Evolutionary conservation across 2,888 invertebrate species (phyloP).

Genomic region (Ormyrus rosae): DNA sequence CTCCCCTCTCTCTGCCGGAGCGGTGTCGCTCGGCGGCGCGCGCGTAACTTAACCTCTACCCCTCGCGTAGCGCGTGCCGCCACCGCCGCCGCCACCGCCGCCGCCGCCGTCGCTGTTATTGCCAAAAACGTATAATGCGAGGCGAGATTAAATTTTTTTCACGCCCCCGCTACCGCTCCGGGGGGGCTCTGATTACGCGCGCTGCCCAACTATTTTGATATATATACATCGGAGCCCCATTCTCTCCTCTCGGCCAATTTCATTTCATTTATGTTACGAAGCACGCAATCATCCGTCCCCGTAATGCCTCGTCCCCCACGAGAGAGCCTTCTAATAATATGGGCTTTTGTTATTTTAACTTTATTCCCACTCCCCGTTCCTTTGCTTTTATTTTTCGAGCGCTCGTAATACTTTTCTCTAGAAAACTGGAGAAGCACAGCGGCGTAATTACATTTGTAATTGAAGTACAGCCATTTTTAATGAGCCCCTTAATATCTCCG

Average conservation of each 20-base stretch:
- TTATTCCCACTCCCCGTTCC: slow-evolving; percentile 6
- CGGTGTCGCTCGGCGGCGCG: background rate
- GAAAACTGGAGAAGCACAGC: slow-evolving; percentile 47
- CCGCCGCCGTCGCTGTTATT: slow-evolving; percentile 63
- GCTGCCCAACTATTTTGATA: background rate
- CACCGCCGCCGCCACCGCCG: background rate
- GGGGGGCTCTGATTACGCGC: slow-evolving; percentile 12
- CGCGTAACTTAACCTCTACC: slow-evolving; percentile 5
- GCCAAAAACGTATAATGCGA: slow-evolving; percentile 68
- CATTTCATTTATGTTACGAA: slow-evolving; percentile 41
- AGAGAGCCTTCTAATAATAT: slow-evolving; percentile 15
- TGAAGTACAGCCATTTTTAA: slow-evolving; percentile 56
- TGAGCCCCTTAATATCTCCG: slow-evolving; percentile 49
- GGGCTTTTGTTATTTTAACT: slow-evolving; percentile 32
- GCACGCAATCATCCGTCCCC: slow-evolving; percentile 32
- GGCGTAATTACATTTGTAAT: slow-evolving; percentile 56
- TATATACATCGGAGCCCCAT: slow-evolving; percentile 41
- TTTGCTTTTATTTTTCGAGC: slow-evolving; percentile 22
- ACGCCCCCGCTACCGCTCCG: background rate
- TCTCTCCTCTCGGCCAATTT: slow-evolving; percentile 25
- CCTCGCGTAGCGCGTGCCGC: background rate
- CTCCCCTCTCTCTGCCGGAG: background rate
- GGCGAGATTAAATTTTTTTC: slow-evolving; percentile 69
- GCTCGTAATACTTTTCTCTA: slow-evolving; percentile 40
- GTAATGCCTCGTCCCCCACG: background rate